Percentiles rank a stretch among this genome's conserved stretches.
phyloP scores from a whole-genome alignment of 2,797 vertebrate genomes.

The Thripadectes ignobilis region DNA sequence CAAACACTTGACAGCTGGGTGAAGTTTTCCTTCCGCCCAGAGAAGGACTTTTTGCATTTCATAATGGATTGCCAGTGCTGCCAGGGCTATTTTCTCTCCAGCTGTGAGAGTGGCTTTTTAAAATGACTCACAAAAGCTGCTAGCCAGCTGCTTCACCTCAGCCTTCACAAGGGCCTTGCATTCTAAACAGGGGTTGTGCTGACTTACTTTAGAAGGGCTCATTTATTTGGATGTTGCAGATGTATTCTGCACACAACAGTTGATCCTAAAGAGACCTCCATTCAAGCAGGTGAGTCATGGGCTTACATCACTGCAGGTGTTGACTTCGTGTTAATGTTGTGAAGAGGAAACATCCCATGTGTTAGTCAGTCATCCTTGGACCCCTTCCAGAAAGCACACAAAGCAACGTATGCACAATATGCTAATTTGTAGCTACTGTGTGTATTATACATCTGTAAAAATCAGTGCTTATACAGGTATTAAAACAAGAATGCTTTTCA shows the following conservation, averaged over 20 bases:
- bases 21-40: constrained; percentile 78
- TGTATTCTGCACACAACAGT: constrained; percentile 57
- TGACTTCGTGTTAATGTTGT: neutral
- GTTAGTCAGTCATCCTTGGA: constrained; percentile 34
- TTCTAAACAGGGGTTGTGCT: constrained; percentile 69
- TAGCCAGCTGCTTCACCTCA: constrained; percentile 78
- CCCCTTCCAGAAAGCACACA: constrained; percentile 32
- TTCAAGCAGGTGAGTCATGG: constrained; percentile 75
- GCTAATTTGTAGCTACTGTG: constrained; percentile 52
- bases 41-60: constrained; percentile 73
- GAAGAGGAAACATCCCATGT: constrained; percentile 57
- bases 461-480: neutral
- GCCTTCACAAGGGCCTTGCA: constrained; percentile 69
- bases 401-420: constrained; percentile 29
- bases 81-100: constrained; percentile 77
- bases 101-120: constrained; percentile 79
- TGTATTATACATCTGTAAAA: neutral
- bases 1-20: constrained; percentile 79
- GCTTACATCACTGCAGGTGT: constrained; percentile 75
- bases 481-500: neutral
- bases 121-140: constrained; percentile 73
- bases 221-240: constrained; percentile 70
- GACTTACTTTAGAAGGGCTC: constrained; percentile 69
- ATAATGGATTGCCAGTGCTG: constrained; percentile 75
- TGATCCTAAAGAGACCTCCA: constrained; percentile 58